A percentile compares a stretch with the other conserved stretches of the same genome.
phyloP scores from a whole-genome alignment of 2,113 vertebrate genomes.

The Scomber scombrus region DNA sequence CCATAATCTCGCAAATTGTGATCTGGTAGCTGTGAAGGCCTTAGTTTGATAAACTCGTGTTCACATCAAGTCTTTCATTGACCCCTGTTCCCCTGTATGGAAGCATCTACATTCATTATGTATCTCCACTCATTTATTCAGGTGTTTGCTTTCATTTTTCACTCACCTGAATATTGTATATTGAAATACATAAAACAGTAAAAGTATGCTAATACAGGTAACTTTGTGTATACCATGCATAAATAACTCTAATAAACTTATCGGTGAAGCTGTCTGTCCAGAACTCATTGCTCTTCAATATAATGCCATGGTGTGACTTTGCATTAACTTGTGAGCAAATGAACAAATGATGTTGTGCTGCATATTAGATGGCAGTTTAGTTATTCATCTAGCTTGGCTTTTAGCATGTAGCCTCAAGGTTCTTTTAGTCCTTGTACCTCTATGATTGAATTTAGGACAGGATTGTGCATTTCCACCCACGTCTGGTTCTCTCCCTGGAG shows the following conservation, averaged over 20 bases:
- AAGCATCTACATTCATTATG: too few relatives aligned
- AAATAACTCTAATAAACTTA: neutral
- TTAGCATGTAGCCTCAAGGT: conserved; percentile 48
- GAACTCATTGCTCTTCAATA: neutral
- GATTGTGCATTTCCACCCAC: conserved; percentile 64
- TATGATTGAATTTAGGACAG: conserved; percentile 49
- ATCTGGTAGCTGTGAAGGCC: too few relatives aligned
- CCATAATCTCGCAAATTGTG: neutral
- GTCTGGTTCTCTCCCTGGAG: conserved; percentile 54
- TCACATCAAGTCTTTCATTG: too few relatives aligned
- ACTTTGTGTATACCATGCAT: too few relatives aligned
- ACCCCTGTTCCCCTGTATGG: too few relatives aligned
- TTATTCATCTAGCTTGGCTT: conserved; percentile 66
- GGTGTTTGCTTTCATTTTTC: too few relatives aligned
- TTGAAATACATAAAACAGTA: neutral
- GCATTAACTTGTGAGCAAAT: conserved; percentile 29
- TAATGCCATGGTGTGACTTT: conserved; percentile 25
- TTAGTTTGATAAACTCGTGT: too few relatives aligned
- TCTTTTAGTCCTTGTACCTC: conserved; percentile 33
- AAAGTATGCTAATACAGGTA: neutral
- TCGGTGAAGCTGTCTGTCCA: neutral
- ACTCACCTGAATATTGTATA: neutral
- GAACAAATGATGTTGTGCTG: conserved; percentile 22
- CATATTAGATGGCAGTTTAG: conserved; percentile 36
- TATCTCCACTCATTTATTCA: too few relatives aligned